Conservation (phyloP, 53 echinoderm and acorn worm species). For the Temnopleurus reevesii region DNA sequence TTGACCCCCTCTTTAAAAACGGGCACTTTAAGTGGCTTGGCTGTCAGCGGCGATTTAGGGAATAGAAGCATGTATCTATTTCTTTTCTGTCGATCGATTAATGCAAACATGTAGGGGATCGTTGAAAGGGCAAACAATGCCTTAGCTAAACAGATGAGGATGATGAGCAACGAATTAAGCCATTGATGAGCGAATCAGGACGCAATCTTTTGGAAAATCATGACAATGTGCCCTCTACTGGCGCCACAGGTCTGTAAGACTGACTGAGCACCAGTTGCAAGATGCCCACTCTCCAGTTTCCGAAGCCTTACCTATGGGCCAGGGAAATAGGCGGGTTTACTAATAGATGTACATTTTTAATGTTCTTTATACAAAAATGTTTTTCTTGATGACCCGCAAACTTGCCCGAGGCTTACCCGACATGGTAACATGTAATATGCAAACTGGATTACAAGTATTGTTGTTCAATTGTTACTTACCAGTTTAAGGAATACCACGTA, state of each 20-base stretch:
- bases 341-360: too few species aligned
- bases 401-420: too few species aligned
- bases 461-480: too few species aligned
- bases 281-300: not conserved
- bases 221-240: not conserved
- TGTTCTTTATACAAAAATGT: too few species aligned
- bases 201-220: conserved; percentile 43
- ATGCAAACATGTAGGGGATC: conserved; percentile 8
- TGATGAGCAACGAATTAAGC: conserved; percentile 23
- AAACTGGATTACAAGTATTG: too few species aligned
- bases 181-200: conserved; percentile 39
- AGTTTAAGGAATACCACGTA: too few species aligned
- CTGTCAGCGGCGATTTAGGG: conserved; percentile 29
- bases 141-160: not conserved
- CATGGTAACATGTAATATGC: too few species aligned
- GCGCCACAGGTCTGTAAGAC: not conserved
- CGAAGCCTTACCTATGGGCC: not conserved
- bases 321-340: too few species aligned
- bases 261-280: not conserved
- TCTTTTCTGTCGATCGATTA: conserved; percentile 26
- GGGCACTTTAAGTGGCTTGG: not conserved
- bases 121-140: not conserved
- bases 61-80: not conserved
- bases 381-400: too few species aligned
- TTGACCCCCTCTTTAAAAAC: conserved; percentile 38